Evolutionary conservation across 2,113 vertebrate genomes (phyloP).

Genomic region (Illadopsis cleaveri): DNA sequence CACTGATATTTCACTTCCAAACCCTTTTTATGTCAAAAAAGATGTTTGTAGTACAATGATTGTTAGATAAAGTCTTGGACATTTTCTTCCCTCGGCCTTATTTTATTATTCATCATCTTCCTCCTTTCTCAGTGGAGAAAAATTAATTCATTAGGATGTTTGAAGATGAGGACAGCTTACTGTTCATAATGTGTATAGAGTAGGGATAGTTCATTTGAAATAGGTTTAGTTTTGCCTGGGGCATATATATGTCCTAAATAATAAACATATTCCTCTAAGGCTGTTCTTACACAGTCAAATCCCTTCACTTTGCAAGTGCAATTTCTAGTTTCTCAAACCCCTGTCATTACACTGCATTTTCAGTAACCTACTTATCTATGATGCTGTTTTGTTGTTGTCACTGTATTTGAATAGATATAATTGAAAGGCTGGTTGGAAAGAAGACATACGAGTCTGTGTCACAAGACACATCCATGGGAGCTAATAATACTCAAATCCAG

Average conservation of each 20-base stretch:
- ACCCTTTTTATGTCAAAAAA: neutral
- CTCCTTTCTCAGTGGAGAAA: neutral
- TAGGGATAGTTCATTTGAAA: neutral
- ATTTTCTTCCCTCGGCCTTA: neutral
- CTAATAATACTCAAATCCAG: neutral
- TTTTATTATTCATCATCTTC: neutral
- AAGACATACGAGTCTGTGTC: neutral
- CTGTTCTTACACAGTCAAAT: neutral
- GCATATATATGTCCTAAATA: constrained; percentile 4
- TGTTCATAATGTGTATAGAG: neutral
- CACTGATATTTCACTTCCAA: neutral
- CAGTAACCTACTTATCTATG: constrained; percentile 20
- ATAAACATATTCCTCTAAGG: constrained; percentile 7
- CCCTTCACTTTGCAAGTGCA: neutral
- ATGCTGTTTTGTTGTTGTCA: neutral
- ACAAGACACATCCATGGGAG: neutral
- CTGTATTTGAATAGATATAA: neutral
- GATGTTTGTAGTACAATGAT: neutral
- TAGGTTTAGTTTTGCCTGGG: neutral
- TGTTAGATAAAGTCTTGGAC: neutral
- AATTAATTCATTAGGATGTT: neutral
- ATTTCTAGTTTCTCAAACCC: neutral
- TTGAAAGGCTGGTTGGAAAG: neutral
- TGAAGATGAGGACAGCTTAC: neutral
- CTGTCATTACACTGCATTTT: neutral